These are phyloP conservation scores for Triplophysa dalaica DNA, from an alignment of 2,113 vertebrate genomes.

Conservation along the genomic window DNA sequence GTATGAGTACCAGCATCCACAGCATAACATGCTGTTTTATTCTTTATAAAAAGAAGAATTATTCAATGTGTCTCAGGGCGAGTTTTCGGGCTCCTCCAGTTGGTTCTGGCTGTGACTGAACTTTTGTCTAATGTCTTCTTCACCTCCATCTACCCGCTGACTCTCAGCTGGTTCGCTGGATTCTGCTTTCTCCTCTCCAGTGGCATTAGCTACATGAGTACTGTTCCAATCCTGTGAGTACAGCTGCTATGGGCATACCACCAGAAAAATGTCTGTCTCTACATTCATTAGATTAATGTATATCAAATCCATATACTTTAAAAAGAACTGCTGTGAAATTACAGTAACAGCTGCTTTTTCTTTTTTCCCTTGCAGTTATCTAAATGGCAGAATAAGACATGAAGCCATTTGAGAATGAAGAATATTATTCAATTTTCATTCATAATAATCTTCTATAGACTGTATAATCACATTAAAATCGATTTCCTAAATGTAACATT, in stretches of 20 bases:
- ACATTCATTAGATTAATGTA: too few relatives aligned
- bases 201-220: slow-evolving; percentile 57
- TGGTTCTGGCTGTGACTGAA: slow-evolving; percentile 55
- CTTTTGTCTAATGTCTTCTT: slow-evolving; percentile 54
- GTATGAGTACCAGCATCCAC: too few relatives aligned
- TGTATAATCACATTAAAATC: too few relatives aligned
- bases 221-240: slow-evolving; percentile 51
- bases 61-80: slow-evolving; percentile 45
- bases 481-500: too few relatives aligned
- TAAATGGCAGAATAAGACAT: slow-evolving; percentile 3
- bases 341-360: too few relatives aligned
- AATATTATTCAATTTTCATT: too few relatives aligned
- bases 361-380: slow-evolving; percentile 8
- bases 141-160: slow-evolving; percentile 56
- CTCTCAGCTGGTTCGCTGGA: slow-evolving; percentile 53
- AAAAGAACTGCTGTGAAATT: too few relatives aligned
- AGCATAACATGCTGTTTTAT: too few relatives aligned
- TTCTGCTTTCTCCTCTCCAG: slow-evolving; percentile 59
- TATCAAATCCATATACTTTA: too few relatives aligned
- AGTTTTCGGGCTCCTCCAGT: slow-evolving; percentile 57
- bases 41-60: background rate
- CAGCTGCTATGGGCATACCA: background rate
- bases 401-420: background rate
- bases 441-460: too few relatives aligned
- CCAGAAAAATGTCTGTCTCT: background rate